A percentile compares a stretch with the other conserved stretches of the same genome.
These are phyloP conservation scores for Apoda limacodes DNA, from an alignment of 2,888 invertebrate genomes.

Conservation along the genomic window DNA sequence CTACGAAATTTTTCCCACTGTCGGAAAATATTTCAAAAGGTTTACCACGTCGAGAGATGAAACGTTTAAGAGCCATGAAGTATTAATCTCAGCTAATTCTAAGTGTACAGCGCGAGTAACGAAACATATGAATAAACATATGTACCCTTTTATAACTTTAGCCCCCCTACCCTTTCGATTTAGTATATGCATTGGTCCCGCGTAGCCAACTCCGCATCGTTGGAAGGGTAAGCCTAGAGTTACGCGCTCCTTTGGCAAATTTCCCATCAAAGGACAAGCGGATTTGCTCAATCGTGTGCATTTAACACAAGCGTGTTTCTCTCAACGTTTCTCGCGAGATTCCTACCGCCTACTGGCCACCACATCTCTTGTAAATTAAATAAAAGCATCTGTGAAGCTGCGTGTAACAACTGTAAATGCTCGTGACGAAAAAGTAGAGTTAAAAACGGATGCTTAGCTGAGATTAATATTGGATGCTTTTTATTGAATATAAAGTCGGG, in stretches of 20 bases:
- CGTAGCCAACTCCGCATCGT: constrained; percentile 3
- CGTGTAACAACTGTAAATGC: constrained; percentile 11
- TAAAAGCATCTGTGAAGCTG: constrained; percentile 11
- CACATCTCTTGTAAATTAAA: no score
- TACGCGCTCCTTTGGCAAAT: constrained; percentile 6
- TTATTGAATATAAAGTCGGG: constrained; percentile 3
- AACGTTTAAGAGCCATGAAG: constrained; percentile 17
- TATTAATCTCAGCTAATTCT: no score
- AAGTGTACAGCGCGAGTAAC: no score
- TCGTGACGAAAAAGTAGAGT: constrained; percentile 12
- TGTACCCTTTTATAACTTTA: no score
- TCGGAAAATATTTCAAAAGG: constrained; percentile 20
- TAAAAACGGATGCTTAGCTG: constrained; percentile 5
- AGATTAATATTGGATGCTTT: constrained; percentile 6
- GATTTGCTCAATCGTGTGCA: constrained; percentile 4
- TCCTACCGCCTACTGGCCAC: constrained; percentile 11
- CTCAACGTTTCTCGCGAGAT: constrained; percentile 11
- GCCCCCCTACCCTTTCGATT: no score
- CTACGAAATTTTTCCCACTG: constrained; percentile 19
- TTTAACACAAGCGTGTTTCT: constrained; percentile 7
- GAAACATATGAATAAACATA: no score
- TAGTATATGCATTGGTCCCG: constrained; percentile 3
- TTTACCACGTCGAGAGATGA: constrained; percentile 21
- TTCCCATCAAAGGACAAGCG: constrained; percentile 5
- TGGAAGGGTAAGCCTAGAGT: constrained; percentile 2